phyloP scores from a whole-genome alignment of 1,140 invertebrate species.

The Patella vulgata region DNA sequence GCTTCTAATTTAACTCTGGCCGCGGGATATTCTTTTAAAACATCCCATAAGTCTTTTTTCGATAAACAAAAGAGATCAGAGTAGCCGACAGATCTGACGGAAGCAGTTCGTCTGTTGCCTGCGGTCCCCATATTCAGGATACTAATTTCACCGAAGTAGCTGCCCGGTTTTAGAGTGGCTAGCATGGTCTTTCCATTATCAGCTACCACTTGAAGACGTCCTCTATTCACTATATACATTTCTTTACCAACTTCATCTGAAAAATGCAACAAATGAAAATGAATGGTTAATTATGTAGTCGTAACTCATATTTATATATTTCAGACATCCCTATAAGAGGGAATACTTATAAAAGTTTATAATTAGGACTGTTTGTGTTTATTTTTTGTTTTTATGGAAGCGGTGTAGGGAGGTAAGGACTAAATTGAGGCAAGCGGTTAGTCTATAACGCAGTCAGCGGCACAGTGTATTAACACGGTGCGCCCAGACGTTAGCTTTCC shows the following conservation, averaged over 20 bases:
- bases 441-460: no score
- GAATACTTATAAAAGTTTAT: no score
- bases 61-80: constrained; percentile 98
- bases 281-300: not conserved
- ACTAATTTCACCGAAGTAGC: constrained; percentile 99
- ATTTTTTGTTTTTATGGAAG: no score
- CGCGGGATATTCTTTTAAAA: constrained; percentile 97
- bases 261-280: constrained; percentile 19
- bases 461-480: no score
- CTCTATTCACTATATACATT: constrained; percentile 99
- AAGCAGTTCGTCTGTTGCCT: constrained; percentile 83
- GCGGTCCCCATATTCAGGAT: constrained; percentile 99
- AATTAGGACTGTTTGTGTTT: no score
- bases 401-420: no score
- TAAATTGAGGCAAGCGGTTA: no score
- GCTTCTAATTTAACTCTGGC: constrained; percentile 95
- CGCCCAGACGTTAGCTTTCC: no score
- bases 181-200: constrained; percentile 93
- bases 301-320: no score
- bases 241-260: constrained; percentile 98
- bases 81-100: constrained; percentile 95
- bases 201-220: constrained; percentile 94
- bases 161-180: constrained; percentile 88
- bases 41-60: constrained; percentile 99
- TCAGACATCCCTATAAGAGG: no score